A percentile compares a stretch with the other conserved stretches of the same genome.
phyloP scores from a whole-genome alignment of 2,888 invertebrate genomes.

The Erpobdella octoculata region DNA sequence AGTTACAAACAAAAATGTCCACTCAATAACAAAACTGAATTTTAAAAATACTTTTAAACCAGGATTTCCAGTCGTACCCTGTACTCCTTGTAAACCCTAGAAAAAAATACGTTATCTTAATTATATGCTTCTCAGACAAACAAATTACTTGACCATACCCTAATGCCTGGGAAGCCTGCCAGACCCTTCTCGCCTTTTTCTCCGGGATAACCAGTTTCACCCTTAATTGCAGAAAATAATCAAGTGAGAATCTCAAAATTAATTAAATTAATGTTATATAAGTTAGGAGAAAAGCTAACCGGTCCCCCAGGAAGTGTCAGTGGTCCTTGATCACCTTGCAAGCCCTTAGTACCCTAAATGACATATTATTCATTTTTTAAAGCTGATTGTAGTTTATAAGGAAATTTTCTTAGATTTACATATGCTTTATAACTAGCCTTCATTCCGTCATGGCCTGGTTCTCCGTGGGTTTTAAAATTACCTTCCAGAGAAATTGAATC shows the following conservation, averaged over 20 bases:
- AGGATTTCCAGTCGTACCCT: conserved; percentile 31
- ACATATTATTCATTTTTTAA: no score
- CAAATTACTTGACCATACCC: conserved; percentile 32
- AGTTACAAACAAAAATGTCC: no score
- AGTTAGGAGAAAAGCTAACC: no score
- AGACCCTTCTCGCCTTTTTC: conserved; percentile 39
- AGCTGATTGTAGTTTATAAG: no score
- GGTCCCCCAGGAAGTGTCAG: background rate
- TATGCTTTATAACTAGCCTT: background rate
- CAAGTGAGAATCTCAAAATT: conserved; percentile 39
- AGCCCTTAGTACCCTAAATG: background rate
- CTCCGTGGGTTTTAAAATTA: background rate
- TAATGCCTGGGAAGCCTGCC: conserved; percentile 36
- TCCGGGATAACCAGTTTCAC: conserved; percentile 32
- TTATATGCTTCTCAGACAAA: conserved; percentile 2
- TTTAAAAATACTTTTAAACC: conserved; percentile 27
- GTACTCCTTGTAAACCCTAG: conserved; percentile 33
- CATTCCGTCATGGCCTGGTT: conserved; percentile 17
- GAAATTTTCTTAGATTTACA: no score
- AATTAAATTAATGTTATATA: conserved; percentile 49
- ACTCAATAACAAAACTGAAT: background rate
- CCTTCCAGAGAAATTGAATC: background rate
- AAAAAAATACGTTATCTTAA: background rate
- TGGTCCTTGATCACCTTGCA: background rate
- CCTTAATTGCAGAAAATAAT: conserved; percentile 24